Percentiles rank a stretch among this genome's conserved stretches.
Evolutionary conservation across 2,797 vertebrate species (phyloP).

Genomic region (Serranus cabrilla): DNA sequence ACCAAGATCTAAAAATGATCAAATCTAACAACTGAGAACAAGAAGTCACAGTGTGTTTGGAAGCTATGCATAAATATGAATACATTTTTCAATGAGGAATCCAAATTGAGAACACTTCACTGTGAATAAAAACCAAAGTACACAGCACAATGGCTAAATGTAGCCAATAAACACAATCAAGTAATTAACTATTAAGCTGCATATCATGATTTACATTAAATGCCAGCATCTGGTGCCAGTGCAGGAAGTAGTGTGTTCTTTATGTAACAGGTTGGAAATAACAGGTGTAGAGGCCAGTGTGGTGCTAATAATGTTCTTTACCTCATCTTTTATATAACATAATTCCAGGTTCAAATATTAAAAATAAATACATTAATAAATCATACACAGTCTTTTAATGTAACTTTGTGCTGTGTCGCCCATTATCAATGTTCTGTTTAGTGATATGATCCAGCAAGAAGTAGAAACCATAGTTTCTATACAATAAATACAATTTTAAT

Average conservation of each 20-base stretch:
- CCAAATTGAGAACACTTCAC: background rate
- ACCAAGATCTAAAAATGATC: constrained; percentile 16
- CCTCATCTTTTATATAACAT: too few species aligned
- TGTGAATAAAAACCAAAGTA: background rate
- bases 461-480: too few species aligned
- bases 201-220: background rate
- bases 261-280: background rate
- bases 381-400: too few species aligned
- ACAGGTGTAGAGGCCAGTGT: background rate
- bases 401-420: too few species aligned
- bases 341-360: background rate
- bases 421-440: too few species aligned
- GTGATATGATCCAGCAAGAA: too few species aligned
- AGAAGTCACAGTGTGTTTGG: background rate
- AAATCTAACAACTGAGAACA: constrained; percentile 7
- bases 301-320: background rate
- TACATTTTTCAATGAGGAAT: background rate
- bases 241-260: background rate
- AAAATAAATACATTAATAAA: too few species aligned
- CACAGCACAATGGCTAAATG: background rate
- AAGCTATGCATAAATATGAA: constrained; percentile 20
- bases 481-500: too few species aligned
- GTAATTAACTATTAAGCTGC: background rate
- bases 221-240: background rate
- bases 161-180: background rate